Evolutionary conservation across 2,888 invertebrate genomes (phyloP), one percentile per base, ranked within the genome.

Genomic region (Scaptomyza flava): DNA sequence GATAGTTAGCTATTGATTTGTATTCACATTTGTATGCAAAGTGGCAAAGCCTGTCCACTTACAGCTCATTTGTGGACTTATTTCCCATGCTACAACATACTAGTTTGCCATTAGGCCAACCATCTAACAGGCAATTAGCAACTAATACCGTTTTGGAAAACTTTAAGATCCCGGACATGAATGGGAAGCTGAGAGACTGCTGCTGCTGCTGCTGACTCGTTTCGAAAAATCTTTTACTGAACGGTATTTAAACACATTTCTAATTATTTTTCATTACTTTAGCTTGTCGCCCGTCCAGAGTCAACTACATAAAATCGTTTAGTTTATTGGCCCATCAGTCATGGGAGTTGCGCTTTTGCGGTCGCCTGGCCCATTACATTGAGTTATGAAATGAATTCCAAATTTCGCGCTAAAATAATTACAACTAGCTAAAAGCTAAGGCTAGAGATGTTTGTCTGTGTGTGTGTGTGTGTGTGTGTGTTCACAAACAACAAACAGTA

Each of bases 271-370:
- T 83, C 86, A 83, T 86, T 86, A 81, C 83, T 77, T 69, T 64
- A 67, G 83, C 63, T 71, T 82, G 86, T 82, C 82, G 84, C 72
- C 66, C 53, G 42, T 66, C 63, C 48, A 57, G 72, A 72, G 80
- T 68, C 72, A 66, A 65, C 65, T 74, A 66, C 83, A 88, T 88
- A 89, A 88, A 88, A 78, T 87, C 80, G 77, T 59, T 70, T 81
- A 88, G 73, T 88, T 88, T 89, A 88, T 88, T 88, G 78, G 81
- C 85, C 89, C 87, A 88, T 88, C 89, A 87, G 78, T 88, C 87
- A 88, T 70, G 48, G 69, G 52, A 62, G 73, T 38, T 78, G 86
- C 77, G 79, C 73, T 79, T 81, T 78, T 87, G 84, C 81, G 87
- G 84, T 85, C 76, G 81, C 65, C 50, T 52, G 30, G 51, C 58